Base-by-base conservation (phyloP, 2,888 invertebrate genomes). In the Papilio gigon region DNA sequence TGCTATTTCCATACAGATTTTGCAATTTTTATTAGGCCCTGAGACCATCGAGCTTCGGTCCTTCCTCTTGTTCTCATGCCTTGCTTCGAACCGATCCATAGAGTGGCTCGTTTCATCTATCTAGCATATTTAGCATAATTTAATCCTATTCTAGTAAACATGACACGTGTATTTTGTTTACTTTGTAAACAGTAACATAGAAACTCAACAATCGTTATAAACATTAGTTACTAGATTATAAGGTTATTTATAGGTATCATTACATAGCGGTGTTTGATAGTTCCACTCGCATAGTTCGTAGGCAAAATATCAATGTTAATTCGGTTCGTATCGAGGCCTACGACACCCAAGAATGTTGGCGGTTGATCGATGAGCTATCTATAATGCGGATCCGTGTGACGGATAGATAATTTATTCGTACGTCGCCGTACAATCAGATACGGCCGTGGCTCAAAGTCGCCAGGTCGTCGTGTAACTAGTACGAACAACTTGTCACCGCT, bases 271-370 rank as follows among this genome's bases (percentile, higher is more conserved):
- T 2, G 50, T 50, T 53, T 50, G 30, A 6, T n/a, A 37, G 60
- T 60, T 17, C 17, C 30, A 50, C 20, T 61, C 37, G 20, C 50
- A 20, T 17, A 59, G 71, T 75, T 74, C 73, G 71, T 75, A 71
- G 73, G 74, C 71, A 72, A 71, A 73, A 74, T 74, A 81, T 80
- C 78, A 78, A 77, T 78, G 76, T 75, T 70, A 72, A 76, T 73
- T 72, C 75, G 80, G 80, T 82, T 84, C 77, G 81, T 81, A 72
- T 77, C 80, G 77, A 76, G 80, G 81, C 81, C 83, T 73, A 75
- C 76, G 71, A 69, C 67, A 68, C 67, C 60, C 74, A 78, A 80
- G 82, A 82, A 80, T 78, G 76, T 80, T 80, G 76, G 78, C 78
- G 78, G 77, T 77, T 79, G 77, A 82, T 81, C 77, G 78, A 83